Evolutionary conservation across 2,888 invertebrate genomes (phyloP).

Genomic region (Athalia circularis): DNA sequence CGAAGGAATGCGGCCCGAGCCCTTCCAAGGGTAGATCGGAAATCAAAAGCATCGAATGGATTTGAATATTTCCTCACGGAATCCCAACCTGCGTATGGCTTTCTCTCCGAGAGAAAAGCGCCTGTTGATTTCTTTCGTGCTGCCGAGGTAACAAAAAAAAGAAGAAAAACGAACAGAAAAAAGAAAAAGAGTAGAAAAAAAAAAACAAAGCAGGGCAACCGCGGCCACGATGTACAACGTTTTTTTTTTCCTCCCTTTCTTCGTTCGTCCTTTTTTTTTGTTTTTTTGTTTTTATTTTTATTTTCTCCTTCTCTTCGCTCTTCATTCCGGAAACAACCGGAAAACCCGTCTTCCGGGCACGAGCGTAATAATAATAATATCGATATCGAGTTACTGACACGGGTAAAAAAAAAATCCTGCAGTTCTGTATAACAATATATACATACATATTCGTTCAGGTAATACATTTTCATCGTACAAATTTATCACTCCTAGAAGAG

Average conservation of each 20-base stretch:
- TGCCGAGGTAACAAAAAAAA: not conserved
- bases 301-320: slow-evolving; percentile 23
- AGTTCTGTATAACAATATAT: not conserved
- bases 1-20: not conserved
- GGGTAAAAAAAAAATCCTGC: too few relatives aligned
- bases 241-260: slow-evolving; percentile 25
- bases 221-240: not conserved
- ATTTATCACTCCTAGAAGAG: too few relatives aligned
- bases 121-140: slow-evolving; percentile 36
- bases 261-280: not conserved
- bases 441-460: not conserved
- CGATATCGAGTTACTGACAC: not conserved
- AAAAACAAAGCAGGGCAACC: not conserved
- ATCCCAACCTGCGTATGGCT: not conserved
- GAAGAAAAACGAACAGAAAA: not conserved
- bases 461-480: too few relatives aligned
- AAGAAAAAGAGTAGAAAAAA: slow-evolving; percentile 7
- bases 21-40: slow-evolving; percentile 2
- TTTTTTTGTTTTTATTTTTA: not conserved
- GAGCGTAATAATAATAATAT: not conserved
- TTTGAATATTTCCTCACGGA: slow-evolving; percentile 15
- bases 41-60: slow-evolving; percentile 22
- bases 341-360: not conserved
- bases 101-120: slow-evolving; percentile 1
- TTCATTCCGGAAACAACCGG: not conserved